Evolutionary conservation across 2,113 vertebrate species (phyloP).

Genomic region (Archilochus colubris): DNA sequence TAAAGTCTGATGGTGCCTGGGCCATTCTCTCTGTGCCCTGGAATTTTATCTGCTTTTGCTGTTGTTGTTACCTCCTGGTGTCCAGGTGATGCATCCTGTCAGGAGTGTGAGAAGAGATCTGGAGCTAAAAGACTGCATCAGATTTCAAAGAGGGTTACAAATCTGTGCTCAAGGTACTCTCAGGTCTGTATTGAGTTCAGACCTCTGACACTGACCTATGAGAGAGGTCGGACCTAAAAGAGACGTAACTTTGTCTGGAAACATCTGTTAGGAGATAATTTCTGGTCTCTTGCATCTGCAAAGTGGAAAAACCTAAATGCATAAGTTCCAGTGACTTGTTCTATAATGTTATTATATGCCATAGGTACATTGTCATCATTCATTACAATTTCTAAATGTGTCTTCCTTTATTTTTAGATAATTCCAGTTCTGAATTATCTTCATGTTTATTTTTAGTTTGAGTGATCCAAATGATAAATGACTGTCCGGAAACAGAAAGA

Average conservation of each 20-base stretch:
- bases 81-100: background rate
- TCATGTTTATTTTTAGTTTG: background rate
- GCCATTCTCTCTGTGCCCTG: background rate
- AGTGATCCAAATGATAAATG: background rate
- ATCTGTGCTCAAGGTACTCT: background rate
- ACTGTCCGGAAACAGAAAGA: background rate
- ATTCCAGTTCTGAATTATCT: background rate
- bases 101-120: background rate
- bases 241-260: background rate
- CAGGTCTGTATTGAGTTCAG: background rate
- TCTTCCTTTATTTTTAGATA: background rate
- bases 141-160: background rate
- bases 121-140: background rate
- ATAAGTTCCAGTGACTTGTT: background rate
- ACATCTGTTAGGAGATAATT: background rate
- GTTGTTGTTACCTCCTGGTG: background rate
- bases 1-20: background rate
- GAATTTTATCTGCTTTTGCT: background rate
- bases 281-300: accelerated
- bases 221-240: background rate
- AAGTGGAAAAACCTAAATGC: background rate
- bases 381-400: background rate
- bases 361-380: background rate
- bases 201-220: background rate
- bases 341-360: background rate